Evolutionary conservation across 2,113 vertebrate species (phyloP), one percentile per base, ranked within the genome.

Genomic region (Clinocottus analis): DNA sequence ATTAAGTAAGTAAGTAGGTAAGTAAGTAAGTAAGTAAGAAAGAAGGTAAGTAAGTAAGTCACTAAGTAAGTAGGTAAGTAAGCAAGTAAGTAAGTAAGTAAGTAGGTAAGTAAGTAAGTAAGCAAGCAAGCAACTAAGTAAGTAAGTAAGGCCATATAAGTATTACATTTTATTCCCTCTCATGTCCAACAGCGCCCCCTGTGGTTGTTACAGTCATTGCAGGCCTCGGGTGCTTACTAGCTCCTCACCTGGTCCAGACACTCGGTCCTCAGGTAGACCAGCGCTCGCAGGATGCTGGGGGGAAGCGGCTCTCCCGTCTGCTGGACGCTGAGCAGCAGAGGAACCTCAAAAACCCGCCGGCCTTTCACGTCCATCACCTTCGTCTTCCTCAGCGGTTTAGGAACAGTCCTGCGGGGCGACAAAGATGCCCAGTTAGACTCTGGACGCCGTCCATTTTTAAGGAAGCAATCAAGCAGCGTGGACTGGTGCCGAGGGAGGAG

Each of bases 321-420:
- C 87, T 95, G 96, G 7, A 94, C 91, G 1, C 93, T 95, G 87
- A 95, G 88, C 3, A 96, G 91, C 69, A 97, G 77, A 72, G 97
- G 95, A 68, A 96, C 95, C 12, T 95, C 96, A 86, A 97, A 97
- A 68, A 97, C 95, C 58, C 91, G 94, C 37, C 93, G 94, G 71
- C 94, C 95, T 82, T 95, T 96, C 76, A 94, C 90, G 76, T 96
- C 96, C 1, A 81, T 84, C 13, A 55, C 80, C 86, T 95, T 96
- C 9, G 89, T 79, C 85, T 96, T 96, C 85, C 93, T 94, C 31
- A 82, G 93, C 6, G 94, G 87, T 84, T 95, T 97, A 0, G 96
- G 96, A 73, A 97, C 91, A 9, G 94, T 95, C 96, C 97, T 97
- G 79, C 49, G 64, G 0, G 0, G 70, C 0, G 7, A 37, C 19